These are phyloP conservation scores for Cacoxenus indagator DNA, from an alignment of 2,888 invertebrate species.

Conservation along the genomic window DNA sequence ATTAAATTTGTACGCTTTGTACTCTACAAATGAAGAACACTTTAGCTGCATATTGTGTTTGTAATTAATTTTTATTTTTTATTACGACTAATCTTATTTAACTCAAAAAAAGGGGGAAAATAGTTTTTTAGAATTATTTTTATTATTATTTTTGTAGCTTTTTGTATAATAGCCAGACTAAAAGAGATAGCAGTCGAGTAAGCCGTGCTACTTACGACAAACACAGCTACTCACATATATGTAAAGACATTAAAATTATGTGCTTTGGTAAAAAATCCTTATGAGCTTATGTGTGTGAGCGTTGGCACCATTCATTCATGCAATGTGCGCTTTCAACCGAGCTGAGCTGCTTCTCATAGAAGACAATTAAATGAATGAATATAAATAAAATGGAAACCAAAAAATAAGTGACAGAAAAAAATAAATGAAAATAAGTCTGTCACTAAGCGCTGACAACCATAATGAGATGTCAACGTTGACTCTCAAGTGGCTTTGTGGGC, in stretches of 20 bases:
- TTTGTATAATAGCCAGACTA: too few species aligned
- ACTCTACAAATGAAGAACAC: too few species aligned
- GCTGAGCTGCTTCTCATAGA: background rate
- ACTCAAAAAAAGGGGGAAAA: too few species aligned
- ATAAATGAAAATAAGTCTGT: background rate
- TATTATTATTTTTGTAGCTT: too few species aligned
- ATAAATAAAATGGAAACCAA: background rate
- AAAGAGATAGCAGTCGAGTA: too few species aligned
- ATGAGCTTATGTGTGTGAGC: background rate
- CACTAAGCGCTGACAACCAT: slow-evolving; percentile 56
- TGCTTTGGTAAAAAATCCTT: background rate
- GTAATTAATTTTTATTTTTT: too few species aligned
- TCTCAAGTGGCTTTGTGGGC: slow-evolving; percentile 50
- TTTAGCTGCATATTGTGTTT: too few species aligned
- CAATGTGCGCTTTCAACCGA: background rate
- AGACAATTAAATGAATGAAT: background rate
- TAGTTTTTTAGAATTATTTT: too few species aligned
- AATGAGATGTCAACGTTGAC: slow-evolving; percentile 60
- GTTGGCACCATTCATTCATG: background rate
- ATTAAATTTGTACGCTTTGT: too few species aligned
- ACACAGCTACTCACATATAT: background rate
- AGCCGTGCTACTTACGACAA: too few species aligned
- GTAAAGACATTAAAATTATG: too few species aligned
- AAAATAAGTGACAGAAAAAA: background rate
- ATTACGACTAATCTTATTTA: too few species aligned